These are phyloP conservation scores for Cyclophora punctaria DNA, from an alignment of 2,888 invertebrate genomes.

Conservation along the genomic window DNA sequence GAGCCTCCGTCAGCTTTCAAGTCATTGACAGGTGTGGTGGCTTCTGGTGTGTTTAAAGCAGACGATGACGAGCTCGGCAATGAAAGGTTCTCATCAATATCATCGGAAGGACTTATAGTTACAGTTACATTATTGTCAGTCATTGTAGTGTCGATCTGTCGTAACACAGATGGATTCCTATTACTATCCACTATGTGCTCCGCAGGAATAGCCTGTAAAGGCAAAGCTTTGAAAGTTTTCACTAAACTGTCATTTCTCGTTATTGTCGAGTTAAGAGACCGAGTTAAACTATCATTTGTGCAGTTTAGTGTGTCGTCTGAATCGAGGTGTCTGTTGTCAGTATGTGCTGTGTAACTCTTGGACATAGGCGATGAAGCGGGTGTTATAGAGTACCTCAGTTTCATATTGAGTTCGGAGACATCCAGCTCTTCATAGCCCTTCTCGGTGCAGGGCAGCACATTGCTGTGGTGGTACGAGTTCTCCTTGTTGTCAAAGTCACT, in stretches of 20 bases:
- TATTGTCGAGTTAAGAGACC: constrained; percentile 48
- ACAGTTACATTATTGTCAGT: constrained; percentile 35
- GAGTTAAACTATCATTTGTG: constrained; percentile 44
- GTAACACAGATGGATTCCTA: constrained; percentile 31
- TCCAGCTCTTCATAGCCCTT: constrained; percentile 65
- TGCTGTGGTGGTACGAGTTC: constrained; percentile 52
- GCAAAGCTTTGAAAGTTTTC: constrained; percentile 44
- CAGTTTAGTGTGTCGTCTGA: constrained; percentile 33
- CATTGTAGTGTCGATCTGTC: constrained; percentile 31
- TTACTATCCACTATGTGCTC: constrained; percentile 36
- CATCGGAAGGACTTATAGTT: constrained; percentile 31
- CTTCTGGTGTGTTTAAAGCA: constrained; percentile 49
- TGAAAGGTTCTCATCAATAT: constrained; percentile 49
- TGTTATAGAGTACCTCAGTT: constrained; percentile 60
- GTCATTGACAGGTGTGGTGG: constrained; percentile 60
- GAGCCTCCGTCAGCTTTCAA: constrained; percentile 49
- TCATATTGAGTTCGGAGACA: constrained; percentile 63
- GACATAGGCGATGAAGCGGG: constrained; percentile 62
- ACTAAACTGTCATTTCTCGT: constrained; percentile 36
- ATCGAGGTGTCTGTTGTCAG: constrained; percentile 37
- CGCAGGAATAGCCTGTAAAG: constrained; percentile 41
- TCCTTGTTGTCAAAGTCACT: constrained; percentile 66
- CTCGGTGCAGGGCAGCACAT: constrained; percentile 54
- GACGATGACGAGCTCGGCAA: constrained; percentile 54
- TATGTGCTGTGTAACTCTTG: constrained; percentile 48